Conservation (phyloP, 2,113 vertebrate genomes). For the Myotis yumanensis region DNA sequence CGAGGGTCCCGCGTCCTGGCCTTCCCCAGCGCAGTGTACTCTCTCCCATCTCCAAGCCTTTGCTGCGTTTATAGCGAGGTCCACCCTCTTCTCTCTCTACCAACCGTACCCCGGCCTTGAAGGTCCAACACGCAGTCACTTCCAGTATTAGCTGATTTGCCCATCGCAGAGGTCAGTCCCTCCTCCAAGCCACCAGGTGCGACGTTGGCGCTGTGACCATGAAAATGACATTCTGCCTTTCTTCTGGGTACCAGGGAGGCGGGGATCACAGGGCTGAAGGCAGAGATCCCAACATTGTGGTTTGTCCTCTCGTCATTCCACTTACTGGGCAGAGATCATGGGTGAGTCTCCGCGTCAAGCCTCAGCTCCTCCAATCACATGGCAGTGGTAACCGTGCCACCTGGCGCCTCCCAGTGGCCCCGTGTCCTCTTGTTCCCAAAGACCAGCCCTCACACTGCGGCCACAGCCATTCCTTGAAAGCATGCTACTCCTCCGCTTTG, state of each 20-base stretch:
- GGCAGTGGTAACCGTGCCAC: accelerated
- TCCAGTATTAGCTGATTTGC: background rate
- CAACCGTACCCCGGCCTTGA: background rate
- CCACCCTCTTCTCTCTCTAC: background rate
- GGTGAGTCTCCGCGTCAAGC: background rate
- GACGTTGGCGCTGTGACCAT: accelerated
- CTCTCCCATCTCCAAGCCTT: background rate
- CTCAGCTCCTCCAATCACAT: background rate
- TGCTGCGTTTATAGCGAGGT: background rate
- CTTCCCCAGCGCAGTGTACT: background rate
- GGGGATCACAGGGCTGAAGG: too few species aligned
- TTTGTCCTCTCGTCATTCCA: background rate
- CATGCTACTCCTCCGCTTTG: background rate
- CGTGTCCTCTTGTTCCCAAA: too few species aligned
- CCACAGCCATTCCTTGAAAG: background rate
- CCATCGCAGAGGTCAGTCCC: too few species aligned
- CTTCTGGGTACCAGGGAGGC: background rate
- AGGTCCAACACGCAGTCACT: background rate
- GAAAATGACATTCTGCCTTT: background rate
- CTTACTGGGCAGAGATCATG: background rate
- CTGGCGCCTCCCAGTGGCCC: too few species aligned
- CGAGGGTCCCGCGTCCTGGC: background rate
- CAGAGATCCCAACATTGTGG: background rate
- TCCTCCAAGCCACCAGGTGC: background rate
- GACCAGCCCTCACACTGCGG: accelerated